These are phyloP conservation scores for Schizaphis graminum DNA, from an alignment of 2,888 invertebrate species.

Conservation along the genomic window DNA sequence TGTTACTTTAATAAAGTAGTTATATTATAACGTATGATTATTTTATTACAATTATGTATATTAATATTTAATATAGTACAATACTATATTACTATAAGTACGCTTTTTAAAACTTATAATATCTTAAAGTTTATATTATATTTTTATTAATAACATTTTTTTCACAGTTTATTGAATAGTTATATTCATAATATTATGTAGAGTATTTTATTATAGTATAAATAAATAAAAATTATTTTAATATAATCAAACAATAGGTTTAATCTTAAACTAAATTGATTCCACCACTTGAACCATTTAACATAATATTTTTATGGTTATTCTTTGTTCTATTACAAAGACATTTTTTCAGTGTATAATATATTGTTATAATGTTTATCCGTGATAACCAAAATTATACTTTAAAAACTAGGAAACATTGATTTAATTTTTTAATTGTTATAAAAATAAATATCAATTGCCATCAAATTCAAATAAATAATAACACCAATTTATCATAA, in stretches of 20 bases:
- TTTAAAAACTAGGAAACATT: not conserved
- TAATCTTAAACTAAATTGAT: not conserved
- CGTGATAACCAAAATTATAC: not conserved
- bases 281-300: not conserved
- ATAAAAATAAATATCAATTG: not conserved
- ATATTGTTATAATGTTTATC: not conserved
- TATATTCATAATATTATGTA: not conserved
- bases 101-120: not conserved
- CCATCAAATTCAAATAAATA: not conserved
- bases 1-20: not conserved
- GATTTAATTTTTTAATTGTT: not conserved
- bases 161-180: not conserved
- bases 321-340: not conserved
- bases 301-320: not conserved
- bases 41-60: too few relatives aligned
- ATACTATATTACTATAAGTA: too few relatives aligned
- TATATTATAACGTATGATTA: too few relatives aligned
- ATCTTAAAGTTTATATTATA: not conserved
- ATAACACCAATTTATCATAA: not conserved
- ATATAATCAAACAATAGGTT: not conserved
- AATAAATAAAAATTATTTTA: not conserved
- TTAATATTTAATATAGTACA: too few relatives aligned
- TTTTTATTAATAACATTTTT: not conserved
- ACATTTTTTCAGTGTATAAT: not conserved
- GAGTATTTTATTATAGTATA: not conserved